A percentile compares a stretch with the other conserved stretches of the same genome.
These are phyloP conservation scores for Megamerina dolium DNA, from an alignment of 2,888 invertebrate genomes.

Conservation along the genomic window DNA sequence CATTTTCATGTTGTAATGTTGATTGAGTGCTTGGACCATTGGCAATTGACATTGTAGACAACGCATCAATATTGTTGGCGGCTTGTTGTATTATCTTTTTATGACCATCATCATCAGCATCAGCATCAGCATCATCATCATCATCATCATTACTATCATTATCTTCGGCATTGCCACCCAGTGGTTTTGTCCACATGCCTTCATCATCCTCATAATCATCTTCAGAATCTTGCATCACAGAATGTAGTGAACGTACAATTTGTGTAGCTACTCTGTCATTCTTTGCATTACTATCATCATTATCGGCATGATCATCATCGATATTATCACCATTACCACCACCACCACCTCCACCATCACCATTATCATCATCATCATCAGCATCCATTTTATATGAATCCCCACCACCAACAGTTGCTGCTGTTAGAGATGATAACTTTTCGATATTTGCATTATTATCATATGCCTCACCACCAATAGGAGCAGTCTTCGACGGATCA, in stretches of 20 bases:
- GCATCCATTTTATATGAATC: conserved; percentile 14
- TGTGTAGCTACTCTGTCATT: conserved; percentile 22
- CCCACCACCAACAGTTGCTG: neutral
- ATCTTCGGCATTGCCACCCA: conserved; percentile 26
- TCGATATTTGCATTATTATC: conserved; percentile 46
- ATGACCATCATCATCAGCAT: conserved; percentile 7
- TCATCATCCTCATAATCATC: conserved; percentile 40
- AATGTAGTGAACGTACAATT: conserved; percentile 26
- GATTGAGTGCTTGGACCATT: conserved; percentile 33
- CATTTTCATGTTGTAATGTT: conserved; percentile 10
- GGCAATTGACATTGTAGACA: conserved; percentile 13
- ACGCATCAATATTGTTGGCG: too few species aligned
- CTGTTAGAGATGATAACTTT: conserved; percentile 22
- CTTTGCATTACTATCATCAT: conserved; percentile 18
- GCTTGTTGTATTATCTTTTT: conserved; percentile 9
- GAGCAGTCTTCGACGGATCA: conserved; percentile 13
- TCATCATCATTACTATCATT: conserved; percentile 6
- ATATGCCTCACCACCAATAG: conserved; percentile 29
- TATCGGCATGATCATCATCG: conserved; percentile 18
- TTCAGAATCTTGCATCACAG: conserved; percentile 32
- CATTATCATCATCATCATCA: conserved; percentile 17
- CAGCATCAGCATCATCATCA: too few species aligned
- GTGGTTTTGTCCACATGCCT: conserved; percentile 44
- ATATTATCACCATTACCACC: conserved; percentile 18
- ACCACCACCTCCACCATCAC: conserved; percentile 11